Evolutionary conservation across 2,797 vertebrate genomes (phyloP).

Genomic region (Pangasius macronema): DNA sequence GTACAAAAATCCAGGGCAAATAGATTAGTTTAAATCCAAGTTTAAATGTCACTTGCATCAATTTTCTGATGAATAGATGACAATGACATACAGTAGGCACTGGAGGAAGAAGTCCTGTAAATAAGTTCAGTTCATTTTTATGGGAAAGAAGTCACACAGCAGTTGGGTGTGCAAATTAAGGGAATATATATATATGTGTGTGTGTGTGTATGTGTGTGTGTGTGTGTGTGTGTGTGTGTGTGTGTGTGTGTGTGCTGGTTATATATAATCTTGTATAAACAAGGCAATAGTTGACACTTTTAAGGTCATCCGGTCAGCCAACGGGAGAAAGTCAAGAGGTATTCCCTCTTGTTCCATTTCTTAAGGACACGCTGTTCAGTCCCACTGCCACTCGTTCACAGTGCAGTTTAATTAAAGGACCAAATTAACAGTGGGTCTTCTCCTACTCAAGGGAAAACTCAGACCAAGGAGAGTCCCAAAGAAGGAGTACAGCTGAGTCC

Average conservation of each 20-base stretch:
- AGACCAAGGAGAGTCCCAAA: no score
- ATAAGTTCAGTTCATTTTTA: background rate
- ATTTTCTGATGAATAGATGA: background rate
- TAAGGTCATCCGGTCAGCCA: background rate
- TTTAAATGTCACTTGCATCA: background rate
- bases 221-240: no score
- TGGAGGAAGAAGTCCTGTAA: no score
- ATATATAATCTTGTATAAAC: background rate
- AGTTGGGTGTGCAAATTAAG: background rate
- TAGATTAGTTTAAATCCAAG: background rate
- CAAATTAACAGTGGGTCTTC: no score
- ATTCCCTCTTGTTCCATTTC: constrained; percentile 51
- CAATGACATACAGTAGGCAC: background rate
- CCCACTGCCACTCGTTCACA: constrained; percentile 47
- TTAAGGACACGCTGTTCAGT: constrained; percentile 40
- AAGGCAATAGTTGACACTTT: background rate
- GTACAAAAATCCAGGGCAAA: no score
- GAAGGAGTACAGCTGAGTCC: no score
- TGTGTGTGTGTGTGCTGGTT: background rate
- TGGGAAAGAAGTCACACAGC: background rate
- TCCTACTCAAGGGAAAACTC: no score
- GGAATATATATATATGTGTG: no score
- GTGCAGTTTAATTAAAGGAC: constrained; percentile 23
- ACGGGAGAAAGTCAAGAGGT: constrained; percentile 46
- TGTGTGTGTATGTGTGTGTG: no score